Conservation (phyloP, 2,888 invertebrate genomes). For the Ochropleura plecta region DNA sequence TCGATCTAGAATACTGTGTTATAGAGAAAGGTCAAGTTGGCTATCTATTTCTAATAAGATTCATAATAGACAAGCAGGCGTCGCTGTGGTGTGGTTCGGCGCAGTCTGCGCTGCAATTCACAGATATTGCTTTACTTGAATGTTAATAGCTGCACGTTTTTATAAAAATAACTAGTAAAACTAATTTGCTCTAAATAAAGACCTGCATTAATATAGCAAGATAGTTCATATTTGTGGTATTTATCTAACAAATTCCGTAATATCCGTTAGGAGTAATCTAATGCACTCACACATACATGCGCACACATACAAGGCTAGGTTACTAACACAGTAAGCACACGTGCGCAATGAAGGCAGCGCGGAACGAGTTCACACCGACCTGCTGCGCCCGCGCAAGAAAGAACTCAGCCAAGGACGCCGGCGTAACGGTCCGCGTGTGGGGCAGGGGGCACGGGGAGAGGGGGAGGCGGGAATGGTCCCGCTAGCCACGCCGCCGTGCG, state of each 20-base stretch:
- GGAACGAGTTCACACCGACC: slow-evolving; percentile 88
- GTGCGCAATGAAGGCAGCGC: slow-evolving; percentile 81
- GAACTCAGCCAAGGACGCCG: slow-evolving; percentile 91
- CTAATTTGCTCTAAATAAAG: slow-evolving; percentile 51
- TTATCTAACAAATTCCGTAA: slow-evolving; percentile 88
- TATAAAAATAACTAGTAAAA: slow-evolving; percentile 50
- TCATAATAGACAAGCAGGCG: slow-evolving; percentile 62
- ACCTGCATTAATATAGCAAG: slow-evolving; percentile 60
- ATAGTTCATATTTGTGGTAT: slow-evolving; percentile 79
- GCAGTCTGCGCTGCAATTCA: slow-evolving; percentile 1
- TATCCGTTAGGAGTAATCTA: slow-evolving; percentile 89
- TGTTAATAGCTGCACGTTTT: slow-evolving; percentile 38
- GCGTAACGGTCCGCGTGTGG: slow-evolving; percentile 85
- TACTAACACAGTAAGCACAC: slow-evolving; percentile 78
- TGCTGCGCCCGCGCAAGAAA: slow-evolving; percentile 88
- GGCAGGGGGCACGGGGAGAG: slow-evolving; percentile 48
- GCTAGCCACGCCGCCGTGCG: slow-evolving; percentile 68
- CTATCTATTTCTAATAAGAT: slow-evolving; percentile 43
- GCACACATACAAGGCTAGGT: slow-evolving; percentile 67
- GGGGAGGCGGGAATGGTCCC: slow-evolving; percentile 64
- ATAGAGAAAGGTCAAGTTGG: slow-evolving; percentile 20
- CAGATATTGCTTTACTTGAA: slow-evolving; percentile 50
- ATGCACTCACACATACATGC: slow-evolving; percentile 77
- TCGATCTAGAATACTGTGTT: slow-evolving; percentile 10
- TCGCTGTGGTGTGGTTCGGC: slow-evolving; percentile 18